These are phyloP conservation scores for Nannoperca obscura DNA, from an alignment of 2,797 vertebrate genomes.

Conservation along the genomic window DNA sequence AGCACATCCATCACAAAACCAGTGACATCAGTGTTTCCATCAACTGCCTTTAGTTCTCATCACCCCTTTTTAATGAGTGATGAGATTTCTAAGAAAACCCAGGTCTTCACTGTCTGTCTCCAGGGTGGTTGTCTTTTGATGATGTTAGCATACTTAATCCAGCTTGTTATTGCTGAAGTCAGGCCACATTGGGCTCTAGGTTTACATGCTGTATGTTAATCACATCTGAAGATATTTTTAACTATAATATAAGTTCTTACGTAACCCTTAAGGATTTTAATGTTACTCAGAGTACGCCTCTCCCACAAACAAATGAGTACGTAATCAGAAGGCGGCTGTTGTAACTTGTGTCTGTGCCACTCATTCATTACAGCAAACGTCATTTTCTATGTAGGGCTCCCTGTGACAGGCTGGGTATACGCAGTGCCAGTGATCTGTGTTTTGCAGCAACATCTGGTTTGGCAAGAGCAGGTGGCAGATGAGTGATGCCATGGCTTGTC, in stretches of 20 bases:
- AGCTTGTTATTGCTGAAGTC: conserved; percentile 22
- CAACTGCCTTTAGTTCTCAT: background rate
- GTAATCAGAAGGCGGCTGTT: conserved; percentile 3
- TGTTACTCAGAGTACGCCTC: background rate
- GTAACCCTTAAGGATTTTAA: background rate
- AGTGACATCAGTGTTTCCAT: conserved; percentile 46
- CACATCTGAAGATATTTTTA: conserved; percentile 4
- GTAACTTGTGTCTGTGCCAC: background rate
- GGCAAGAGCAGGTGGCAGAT: conserved; percentile 34
- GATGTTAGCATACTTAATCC: background rate
- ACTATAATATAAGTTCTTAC: background rate
- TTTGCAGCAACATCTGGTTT: conserved; percentile 56
- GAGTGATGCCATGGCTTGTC: conserved; percentile 49
- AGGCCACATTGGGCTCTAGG: background rate
- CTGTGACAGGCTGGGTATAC: background rate
- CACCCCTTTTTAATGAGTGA: background rate
- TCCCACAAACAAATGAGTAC: background rate
- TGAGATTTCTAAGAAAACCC: conserved; percentile 35
- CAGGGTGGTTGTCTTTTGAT: conserved; percentile 16
- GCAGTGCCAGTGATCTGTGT: background rate
- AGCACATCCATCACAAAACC: conserved; percentile 24
- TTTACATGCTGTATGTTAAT: background rate
- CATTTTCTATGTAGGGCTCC: background rate
- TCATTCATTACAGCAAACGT: background rate
- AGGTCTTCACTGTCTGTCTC: background rate